phyloP scores from a whole-genome alignment of 2,113 vertebrate genomes.

The Scolopax mira region DNA sequence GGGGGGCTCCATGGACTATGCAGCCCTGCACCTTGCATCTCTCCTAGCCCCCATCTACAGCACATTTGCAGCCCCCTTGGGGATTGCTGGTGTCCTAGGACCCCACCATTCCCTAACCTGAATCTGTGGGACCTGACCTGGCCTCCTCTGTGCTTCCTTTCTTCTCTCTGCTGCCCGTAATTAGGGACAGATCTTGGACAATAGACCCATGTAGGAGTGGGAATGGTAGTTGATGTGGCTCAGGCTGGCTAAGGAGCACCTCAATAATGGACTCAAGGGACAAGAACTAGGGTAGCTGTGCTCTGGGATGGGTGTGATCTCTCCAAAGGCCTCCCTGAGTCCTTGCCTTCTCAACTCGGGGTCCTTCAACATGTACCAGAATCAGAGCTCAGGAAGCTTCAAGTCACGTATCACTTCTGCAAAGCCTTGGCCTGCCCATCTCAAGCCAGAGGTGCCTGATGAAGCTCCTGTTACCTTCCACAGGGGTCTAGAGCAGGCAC shows the following conservation, averaged over 20 bases:
- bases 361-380: neutral
- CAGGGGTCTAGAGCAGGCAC: neutral
- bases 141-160: neutral
- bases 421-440: neutral
- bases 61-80: neutral
- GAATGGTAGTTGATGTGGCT: neutral
- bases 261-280: neutral
- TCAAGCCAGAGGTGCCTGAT: neutral
- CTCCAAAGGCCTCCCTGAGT: neutral
- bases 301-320: neutral
- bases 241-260: neutral
- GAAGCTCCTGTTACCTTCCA: neutral
- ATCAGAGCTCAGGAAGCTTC: neutral
- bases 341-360: neutral
- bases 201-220: neutral
- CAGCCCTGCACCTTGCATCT: neutral
- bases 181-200: neutral
- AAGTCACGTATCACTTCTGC: neutral
- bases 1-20: neutral
- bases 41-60: neutral
- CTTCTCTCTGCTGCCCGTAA: neutral
- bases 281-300: neutral
- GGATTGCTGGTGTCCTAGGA: neutral
- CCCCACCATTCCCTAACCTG: neutral
- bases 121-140: neutral